These are phyloP conservation scores for Margarornis squamiger DNA, from an alignment of 2,797 vertebrate species.

Conservation along the genomic window DNA sequence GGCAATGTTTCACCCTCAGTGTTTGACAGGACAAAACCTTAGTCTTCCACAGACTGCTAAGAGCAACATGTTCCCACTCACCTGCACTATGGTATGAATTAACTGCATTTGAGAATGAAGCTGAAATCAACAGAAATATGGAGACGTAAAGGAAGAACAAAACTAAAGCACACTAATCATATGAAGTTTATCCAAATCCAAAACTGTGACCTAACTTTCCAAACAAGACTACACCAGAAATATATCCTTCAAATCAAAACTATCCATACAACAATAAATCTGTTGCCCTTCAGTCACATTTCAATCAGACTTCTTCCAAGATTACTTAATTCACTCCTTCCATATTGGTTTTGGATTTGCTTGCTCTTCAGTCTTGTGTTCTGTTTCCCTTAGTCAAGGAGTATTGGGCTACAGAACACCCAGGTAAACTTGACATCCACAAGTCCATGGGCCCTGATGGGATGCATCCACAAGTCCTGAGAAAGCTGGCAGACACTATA, in stretches of 20 bases:
- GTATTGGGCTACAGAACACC: neutral
- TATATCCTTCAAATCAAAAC: neutral
- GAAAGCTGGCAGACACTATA: neutral
- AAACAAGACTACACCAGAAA: neutral
- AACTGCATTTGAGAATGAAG: neutral
- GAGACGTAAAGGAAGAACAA: neutral
- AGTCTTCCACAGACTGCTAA: neutral
- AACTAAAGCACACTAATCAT: neutral
- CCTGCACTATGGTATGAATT: neutral
- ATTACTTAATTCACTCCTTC: neutral
- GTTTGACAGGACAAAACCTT: neutral
- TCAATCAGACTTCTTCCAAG: neutral
- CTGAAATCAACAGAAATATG: neutral
- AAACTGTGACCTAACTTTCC: neutral
- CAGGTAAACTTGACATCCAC: neutral
- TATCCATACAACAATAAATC: neutral
- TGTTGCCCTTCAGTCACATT: neutral
- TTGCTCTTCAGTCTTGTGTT: neutral
- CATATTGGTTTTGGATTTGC: neutral
- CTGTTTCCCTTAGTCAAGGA: neutral
- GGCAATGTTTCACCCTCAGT: neutral
- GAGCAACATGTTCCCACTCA: neutral
- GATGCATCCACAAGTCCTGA: neutral
- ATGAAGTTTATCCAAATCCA: neutral
- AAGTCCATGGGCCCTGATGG: neutral